Evolutionary conservation across 2,113 vertebrate species (phyloP).

Genomic region (Hippocampus abdominalis): DNA sequence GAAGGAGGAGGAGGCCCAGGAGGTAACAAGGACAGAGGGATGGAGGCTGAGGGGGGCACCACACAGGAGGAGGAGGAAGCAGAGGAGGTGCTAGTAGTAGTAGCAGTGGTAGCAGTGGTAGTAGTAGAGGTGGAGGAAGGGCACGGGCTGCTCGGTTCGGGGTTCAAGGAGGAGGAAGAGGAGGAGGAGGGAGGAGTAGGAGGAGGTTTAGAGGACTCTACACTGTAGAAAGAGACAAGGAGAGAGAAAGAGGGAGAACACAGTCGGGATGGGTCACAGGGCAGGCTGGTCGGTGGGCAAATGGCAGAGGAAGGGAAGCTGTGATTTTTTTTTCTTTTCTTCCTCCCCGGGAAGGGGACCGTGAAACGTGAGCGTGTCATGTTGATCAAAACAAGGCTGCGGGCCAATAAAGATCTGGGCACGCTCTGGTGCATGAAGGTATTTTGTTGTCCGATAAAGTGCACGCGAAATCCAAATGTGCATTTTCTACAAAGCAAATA

Average conservation of each 20-base stretch:
- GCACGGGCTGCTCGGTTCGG: constrained; percentile 90
- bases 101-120: constrained; percentile 57
- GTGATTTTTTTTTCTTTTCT: too few relatives aligned
- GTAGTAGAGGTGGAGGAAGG: constrained; percentile 68
- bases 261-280: constrained; percentile 77
- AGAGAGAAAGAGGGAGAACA: constrained; percentile 77
- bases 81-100: constrained; percentile 61
- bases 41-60: constrained; percentile 84
- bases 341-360: constrained; percentile 17
- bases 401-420: constrained; percentile 14
- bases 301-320: constrained; percentile 57
- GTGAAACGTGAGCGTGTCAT: constrained; percentile 29
- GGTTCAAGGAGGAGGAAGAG: constrained; percentile 77
- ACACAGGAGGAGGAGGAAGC: constrained; percentile 90
- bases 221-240: constrained; percentile 78
- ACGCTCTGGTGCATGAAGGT: not conserved
- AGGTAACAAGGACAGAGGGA: constrained; percentile 75
- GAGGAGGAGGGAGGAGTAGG: constrained; percentile 56
- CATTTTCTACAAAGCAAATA: not conserved
- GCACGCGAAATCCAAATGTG: not conserved
- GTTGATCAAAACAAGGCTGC: constrained; percentile 22
- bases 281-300: constrained; percentile 81
- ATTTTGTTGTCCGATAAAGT: not conserved
- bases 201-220: constrained; percentile 80
- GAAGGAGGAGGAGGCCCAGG: constrained; percentile 84